These are phyloP conservation scores for Hyles euphorbiae DNA, from an alignment of 1,140 invertebrate species.

Conservation along the genomic window DNA sequence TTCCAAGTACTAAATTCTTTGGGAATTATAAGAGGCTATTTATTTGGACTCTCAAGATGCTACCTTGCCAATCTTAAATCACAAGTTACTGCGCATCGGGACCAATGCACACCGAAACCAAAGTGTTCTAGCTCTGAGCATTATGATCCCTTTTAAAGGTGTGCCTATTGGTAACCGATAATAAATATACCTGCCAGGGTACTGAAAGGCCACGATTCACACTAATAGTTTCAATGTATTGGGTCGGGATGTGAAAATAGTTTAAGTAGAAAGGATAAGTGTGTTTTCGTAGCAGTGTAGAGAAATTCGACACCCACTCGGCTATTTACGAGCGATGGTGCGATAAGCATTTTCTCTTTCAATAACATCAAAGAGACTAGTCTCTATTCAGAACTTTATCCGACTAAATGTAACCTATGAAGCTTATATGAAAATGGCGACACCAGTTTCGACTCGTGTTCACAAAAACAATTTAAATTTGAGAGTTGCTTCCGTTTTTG, in stretches of 20 bases:
- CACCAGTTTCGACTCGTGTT: slow-evolving; percentile 31
- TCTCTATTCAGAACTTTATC: slow-evolving; percentile 53
- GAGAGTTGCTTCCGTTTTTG: slow-evolving; percentile 13
- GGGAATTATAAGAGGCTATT: too few relatives aligned
- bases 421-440: slow-evolving; percentile 43
- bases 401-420: slow-evolving; percentile 62
- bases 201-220: slow-evolving; percentile 36
- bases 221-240: slow-evolving; percentile 52
- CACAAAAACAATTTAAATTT: slow-evolving; percentile 29
- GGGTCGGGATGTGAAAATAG: slow-evolving; percentile 53
- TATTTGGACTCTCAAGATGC: too few relatives aligned
- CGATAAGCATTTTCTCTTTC: slow-evolving; percentile 71
- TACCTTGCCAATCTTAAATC: too few relatives aligned
- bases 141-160: not conserved
- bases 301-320: slow-evolving; percentile 62
- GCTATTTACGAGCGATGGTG: slow-evolving; percentile 65
- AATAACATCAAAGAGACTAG: slow-evolving; percentile 67
- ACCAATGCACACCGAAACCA: too few relatives aligned
- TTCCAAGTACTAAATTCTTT: too few relatives aligned
- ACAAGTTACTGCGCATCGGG: too few relatives aligned
- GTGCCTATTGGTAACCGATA: not conserved
- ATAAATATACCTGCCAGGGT: slow-evolving; percentile 23
- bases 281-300: slow-evolving; percentile 61
- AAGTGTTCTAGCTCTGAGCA: not conserved
- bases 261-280: slow-evolving; percentile 68